Percentiles rank a stretch among this genome's conserved stretches.
Evolutionary conservation across 2,888 invertebrate genomes (phyloP).

Genomic region (Dryobotodes eremita): DNA sequence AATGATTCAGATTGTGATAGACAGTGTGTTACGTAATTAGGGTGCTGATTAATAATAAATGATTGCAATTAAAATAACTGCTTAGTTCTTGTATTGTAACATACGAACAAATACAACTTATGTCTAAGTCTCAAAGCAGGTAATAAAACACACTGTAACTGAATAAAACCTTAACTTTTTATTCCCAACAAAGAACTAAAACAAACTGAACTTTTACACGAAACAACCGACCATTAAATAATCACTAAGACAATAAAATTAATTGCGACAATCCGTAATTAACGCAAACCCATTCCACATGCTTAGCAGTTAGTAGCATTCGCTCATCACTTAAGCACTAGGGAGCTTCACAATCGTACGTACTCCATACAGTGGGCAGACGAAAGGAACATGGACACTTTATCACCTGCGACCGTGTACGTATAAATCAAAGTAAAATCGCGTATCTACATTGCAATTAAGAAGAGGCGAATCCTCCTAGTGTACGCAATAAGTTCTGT

Average conservation of each 20-base stretch:
- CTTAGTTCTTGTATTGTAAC: no score
- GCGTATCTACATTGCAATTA: constrained; percentile 80
- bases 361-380: constrained; percentile 74
- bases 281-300: constrained; percentile 46
- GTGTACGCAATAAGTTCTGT: constrained; percentile 77
- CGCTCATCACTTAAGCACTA: constrained; percentile 61
- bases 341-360: constrained; percentile 39
- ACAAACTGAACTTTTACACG: constrained; percentile 6
- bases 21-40: no score
- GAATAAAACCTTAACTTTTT: constrained; percentile 21
- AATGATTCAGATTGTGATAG: no score
- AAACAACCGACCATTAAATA: constrained; percentile 25
- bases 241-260: constrained; percentile 40
- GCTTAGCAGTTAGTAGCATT: constrained; percentile 23
- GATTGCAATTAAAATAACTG: no score
- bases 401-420: constrained; percentile 73
- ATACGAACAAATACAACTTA: neutral
- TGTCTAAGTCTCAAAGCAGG: constrained; percentile 1
- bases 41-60: no score
- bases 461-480: constrained; percentile 77
- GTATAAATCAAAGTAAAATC: constrained; percentile 67
- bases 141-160: constrained; percentile 5
- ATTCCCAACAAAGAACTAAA: constrained; percentile 12
- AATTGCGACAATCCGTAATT: constrained; percentile 33
- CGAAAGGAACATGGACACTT: constrained; percentile 74